Evolutionary conservation across 2,888 invertebrate species (phyloP).

Genomic region (Callinectes sapidus): DNA sequence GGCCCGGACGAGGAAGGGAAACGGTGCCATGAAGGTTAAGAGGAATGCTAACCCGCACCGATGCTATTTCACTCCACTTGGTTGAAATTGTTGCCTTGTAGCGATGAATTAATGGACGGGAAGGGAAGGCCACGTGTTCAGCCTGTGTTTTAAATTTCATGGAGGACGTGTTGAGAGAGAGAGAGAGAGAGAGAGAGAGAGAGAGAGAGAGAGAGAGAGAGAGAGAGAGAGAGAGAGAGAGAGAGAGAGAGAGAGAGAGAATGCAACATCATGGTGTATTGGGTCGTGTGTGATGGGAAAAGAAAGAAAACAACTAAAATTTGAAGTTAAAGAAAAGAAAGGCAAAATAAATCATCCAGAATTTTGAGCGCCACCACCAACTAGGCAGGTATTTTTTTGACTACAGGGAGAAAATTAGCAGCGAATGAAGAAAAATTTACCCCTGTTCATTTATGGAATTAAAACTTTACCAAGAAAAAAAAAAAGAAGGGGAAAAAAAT

Average conservation of each 20-base stretch:
- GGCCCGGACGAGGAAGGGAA: constrained; percentile 1
- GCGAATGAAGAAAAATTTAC: not conserved
- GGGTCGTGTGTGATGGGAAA: not conserved
- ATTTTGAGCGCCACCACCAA: not conserved
- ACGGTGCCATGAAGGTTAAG: constrained; percentile 28
- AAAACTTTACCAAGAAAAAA: not conserved
- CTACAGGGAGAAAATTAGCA: not conserved
- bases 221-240: constrained; percentile 28
- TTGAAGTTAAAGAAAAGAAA: not conserved
- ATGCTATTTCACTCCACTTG: not conserved
- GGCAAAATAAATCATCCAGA: not conserved
- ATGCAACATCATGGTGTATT: not conserved
- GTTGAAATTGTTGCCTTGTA: not conserved
- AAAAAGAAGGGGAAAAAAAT: not conserved
- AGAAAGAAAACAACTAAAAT: not conserved
- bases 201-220: constrained; percentile 5
- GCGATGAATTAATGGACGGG: not conserved
- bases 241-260: not conserved
- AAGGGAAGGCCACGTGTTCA: not conserved
- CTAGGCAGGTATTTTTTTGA: not conserved
- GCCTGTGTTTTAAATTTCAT: not conserved
- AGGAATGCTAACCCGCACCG: not conserved
- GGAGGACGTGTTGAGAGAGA: constrained; percentile 22
- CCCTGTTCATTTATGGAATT: not conserved
- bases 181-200: constrained; percentile 45